Evolutionary conservation across 1,140 invertebrate genomes (phyloP), one percentile per base, ranked within the genome.

Genomic region (Lysiphlebus fabarum): DNA sequence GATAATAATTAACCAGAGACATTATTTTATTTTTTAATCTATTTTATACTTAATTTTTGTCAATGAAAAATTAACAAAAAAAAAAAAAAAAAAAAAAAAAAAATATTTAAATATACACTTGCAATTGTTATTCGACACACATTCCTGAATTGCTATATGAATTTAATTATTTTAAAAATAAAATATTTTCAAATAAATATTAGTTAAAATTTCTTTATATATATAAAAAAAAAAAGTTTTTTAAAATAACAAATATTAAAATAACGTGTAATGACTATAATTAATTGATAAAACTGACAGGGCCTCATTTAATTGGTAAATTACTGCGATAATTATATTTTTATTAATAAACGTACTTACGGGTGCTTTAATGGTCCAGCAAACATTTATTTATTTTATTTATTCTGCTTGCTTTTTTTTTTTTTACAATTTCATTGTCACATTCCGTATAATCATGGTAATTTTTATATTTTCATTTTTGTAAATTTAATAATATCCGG

Each of bases 361-460:
- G 36, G 36, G 49, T 26, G 17, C 17, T 26, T 0, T 26, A 26
- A 26, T 26, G 17, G 17, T 26, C 17, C 17, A 37, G 49, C 3
- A n/a, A 11, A 8, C 5, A 8, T 40, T 40, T 8, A 40, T 37
- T 37, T 9, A 36, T 51, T 12, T 8, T n/a, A n/a, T n/a, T 17
- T 37, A 44, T 59, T 9, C 10, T 48, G 14, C 51, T 57, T 56
- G 41, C 4, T 4, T 14, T 47, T 36, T 53, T 56, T 45, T 57
- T 44, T 53, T 53, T 44, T 47, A 11, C 37, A 42, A 47, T 59
- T 54, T 45, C 38, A 47, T 54, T 59, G 49, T 62, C 62, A 70
- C 68, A 70, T 70, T 70, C 68, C 68, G 68, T 64, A 62, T 65
- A 56, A 57, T 63, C 57, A 58, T 49, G 53, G 42, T 53, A 26